These are phyloP conservation scores for Borostomias antarcticus DNA, from an alignment of 2,797 vertebrate species.

Conservation along the genomic window DNA sequence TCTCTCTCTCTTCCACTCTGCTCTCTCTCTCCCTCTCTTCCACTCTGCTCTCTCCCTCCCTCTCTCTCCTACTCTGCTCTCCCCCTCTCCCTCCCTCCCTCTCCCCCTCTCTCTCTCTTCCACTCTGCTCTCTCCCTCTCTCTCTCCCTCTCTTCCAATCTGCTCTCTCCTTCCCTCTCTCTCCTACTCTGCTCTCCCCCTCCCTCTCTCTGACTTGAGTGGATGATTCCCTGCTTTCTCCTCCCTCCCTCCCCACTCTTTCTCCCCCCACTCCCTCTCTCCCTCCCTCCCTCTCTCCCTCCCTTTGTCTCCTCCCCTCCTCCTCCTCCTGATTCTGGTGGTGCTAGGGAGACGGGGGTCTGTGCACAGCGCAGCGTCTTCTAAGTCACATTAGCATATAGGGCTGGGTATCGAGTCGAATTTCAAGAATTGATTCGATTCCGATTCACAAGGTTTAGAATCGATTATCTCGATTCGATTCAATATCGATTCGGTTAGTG, in stretches of 20 bases:
- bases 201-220: constrained; percentile 33
- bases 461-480: too few relatives aligned
- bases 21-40: constrained; percentile 47
- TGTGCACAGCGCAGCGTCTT: too few relatives aligned
- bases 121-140: too few relatives aligned
- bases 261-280: constrained; percentile 52
- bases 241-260: background rate
- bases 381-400: too few relatives aligned
- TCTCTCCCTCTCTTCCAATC: too few relatives aligned
- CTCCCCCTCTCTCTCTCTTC: constrained; percentile 57
- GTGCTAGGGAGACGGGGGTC: too few relatives aligned
- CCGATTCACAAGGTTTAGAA: too few relatives aligned
- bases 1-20: constrained; percentile 8
- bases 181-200: constrained; percentile 16
- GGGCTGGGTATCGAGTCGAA: too few relatives aligned
- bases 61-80: constrained; percentile 51
- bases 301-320: constrained; percentile 14
- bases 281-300: constrained; percentile 37
- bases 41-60: constrained; percentile 37
- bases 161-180: too few relatives aligned
- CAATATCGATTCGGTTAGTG: too few relatives aligned
- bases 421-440: too few relatives aligned
- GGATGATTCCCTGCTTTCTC: too few relatives aligned
- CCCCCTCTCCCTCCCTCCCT: constrained; percentile 16
- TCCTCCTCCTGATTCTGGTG: constrained; percentile 2